Base-by-base conservation (phyloP, 2,888 invertebrate genomes). In the Pegoplata infirma region DNA sequence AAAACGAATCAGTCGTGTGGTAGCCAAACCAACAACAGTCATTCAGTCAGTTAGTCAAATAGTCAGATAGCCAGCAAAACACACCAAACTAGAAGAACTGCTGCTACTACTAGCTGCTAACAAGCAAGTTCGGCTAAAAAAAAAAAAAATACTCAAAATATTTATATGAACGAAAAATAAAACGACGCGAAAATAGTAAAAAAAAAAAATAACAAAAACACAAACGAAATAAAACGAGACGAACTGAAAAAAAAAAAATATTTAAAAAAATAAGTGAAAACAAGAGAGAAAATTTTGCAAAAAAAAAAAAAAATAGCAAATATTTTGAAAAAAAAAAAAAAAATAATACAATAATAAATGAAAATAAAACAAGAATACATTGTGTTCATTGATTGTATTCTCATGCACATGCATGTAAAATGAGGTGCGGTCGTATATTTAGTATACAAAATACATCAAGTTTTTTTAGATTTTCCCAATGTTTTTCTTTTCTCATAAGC, bases 301-400 rank as follows among this genome's bases (percentile, higher is more conserved):
- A 32, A n/a, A n/a, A n/a, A n/a, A n/a, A n/a, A n/a, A n/a, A n/a
- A n/a, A 28, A 28, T 8, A 4, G 28, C 28, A 28, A n/a, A 28
- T 28, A 32, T 32, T 32, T 32, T 32, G 10, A 32, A 32, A 78
- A 80, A 80, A 59, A 56, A 40, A 32, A 47, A 40, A 7, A 17
- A 32, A 49, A 44, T 28, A 51, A 85, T 81, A 82, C 85, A 40
- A n/a, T 40, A 12, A 84, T 84, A 40, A 40, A 40, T 40, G 25
- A 40, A 10, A 40, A 40, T 5, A 40, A n/a, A 40, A 40, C 36
- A 40, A 40, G 1, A n/a, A 12, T 40, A 40, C n/a, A 2, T 12
- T 3, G n/a, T 40, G 36, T n/a, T 49, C 49, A 21, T 23, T 49
- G 23, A n/a, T 23, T 49, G 49, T 14, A 19, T 19, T 14, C 47